Conservation (phyloP, 2,113 vertebrate genomes). For the Todiramphus chloris region DNA sequence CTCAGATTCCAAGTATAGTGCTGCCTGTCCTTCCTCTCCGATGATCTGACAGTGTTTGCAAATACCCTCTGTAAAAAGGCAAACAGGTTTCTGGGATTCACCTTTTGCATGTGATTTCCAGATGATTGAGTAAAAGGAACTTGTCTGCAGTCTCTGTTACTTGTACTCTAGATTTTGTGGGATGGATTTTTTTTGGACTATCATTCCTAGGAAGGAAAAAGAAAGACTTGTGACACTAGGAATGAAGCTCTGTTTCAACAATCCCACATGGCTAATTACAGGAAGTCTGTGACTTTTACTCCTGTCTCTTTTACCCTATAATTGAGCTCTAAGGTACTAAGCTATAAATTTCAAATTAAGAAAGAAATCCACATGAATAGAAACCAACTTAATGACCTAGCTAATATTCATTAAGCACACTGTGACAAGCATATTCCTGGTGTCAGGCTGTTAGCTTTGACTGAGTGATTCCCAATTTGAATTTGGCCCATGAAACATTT, state of each 20-base stretch:
- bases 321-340: constrained; percentile 14
- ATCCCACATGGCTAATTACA: background rate
- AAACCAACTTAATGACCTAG: background rate
- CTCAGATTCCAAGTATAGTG: background rate
- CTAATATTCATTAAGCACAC: background rate
- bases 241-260: constrained; percentile 8
- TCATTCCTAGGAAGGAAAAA: background rate
- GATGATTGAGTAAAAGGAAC: background rate
- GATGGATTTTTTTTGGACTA: background rate
- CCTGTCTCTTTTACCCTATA: background rate
- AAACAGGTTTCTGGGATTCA: background rate
- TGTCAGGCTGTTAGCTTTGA: background rate
- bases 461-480: background rate
- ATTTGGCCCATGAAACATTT: background rate
- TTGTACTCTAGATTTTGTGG: background rate
- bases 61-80: background rate
- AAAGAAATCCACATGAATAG: background rate
- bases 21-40: background rate
- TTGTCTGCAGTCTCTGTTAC: background rate
- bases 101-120: background rate
- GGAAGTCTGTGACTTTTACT: constrained; percentile 12
- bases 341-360: constrained; percentile 10
- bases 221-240: background rate
- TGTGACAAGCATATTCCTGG: background rate
- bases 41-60: background rate